These are phyloP conservation scores for Chiloscyllium plagiosum DNA, from an alignment of 2,113 vertebrate species.

Conservation along the genomic window DNA sequence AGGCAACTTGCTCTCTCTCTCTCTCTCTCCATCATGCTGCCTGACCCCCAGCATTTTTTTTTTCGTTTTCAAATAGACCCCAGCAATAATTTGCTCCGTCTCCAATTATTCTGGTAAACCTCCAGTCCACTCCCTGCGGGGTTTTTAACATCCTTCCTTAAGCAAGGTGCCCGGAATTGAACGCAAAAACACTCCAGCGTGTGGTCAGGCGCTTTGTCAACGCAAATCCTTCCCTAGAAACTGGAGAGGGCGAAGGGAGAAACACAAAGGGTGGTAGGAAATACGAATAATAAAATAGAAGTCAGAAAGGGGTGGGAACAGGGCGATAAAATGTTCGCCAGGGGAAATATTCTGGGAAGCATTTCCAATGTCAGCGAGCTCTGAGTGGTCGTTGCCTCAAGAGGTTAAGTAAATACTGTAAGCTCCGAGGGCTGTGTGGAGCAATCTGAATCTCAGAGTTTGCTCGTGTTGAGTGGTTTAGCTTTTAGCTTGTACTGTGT, in stretches of 20 bases:
- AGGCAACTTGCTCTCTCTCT: too few relatives aligned
- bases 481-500: constrained; percentile 13
- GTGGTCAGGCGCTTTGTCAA: background rate
- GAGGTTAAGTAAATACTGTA: background rate
- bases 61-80: too few relatives aligned
- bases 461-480: background rate
- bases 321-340: background rate
- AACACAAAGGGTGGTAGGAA: background rate
- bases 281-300: background rate
- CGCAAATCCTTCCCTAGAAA: background rate
- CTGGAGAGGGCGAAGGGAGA: background rate
- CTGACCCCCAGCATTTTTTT: too few relatives aligned
- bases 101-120: too few relatives aligned
- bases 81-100: too few relatives aligned
- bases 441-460: background rate
- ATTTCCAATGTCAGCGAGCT: background rate
- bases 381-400: background rate
- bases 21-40: too few relatives aligned
- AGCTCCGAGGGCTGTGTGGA: background rate
- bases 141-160: too few relatives aligned
- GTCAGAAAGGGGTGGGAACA: background rate
- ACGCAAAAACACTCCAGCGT: too few relatives aligned
- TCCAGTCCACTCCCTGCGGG: too few relatives aligned
- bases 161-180: too few relatives aligned
- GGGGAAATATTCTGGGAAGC: too few relatives aligned